Base-by-base conservation (phyloP, 2,113 vertebrate species). In the Onychorhynchus coronatus region DNA sequence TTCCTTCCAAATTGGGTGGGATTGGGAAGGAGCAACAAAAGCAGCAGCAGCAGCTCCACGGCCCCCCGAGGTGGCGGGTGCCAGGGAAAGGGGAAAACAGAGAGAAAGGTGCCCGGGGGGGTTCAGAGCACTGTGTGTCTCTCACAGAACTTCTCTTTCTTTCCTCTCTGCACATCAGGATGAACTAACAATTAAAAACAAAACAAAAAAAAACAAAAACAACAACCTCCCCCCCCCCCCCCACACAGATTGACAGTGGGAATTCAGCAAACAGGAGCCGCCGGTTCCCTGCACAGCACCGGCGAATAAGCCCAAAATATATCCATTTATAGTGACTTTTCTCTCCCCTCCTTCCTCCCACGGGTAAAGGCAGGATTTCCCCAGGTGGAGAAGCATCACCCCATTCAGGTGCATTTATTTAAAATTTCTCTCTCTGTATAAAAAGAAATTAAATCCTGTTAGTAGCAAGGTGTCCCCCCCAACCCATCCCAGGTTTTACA, bases 161-260 rank as follows among this genome's bases (percentile, higher is more conserved):
- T 77, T 19, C 30, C n/a, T 80, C 62, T 80, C 96, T 88, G 95
- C 91, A 86, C 88, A 89, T 94, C 89, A 97, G 94, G 50, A 93
- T 41, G 78, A 97, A 92, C 52, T 23, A 63, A 91, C 61, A 92
- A 89, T 85, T 85, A 4, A 85, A 91, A 96, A 82, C n/a, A 52
- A 83, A 73, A 23, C 39, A 9, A 9, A 41, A 41, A 12, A 31
- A 42, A 59, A 7, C 1, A 15, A 66, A 41, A 15, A 25, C 9
- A 41, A 10, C 39, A 41, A 41, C 9, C 39, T 12, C 39, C 39
- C 9, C 39, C 13, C 8, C 39, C 12, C n/a, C 24, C 50, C 12
- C n/a, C 24, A 47, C 71, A 49, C 65, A 25, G 61, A 58, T 66
- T 85, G 80, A 63, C 66, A 80, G 59, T 75, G 67, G 56, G 80